phyloP scores from a whole-genome alignment of 92 coral and sea anemone genomes.

The Siderastrea siderea region DNA sequence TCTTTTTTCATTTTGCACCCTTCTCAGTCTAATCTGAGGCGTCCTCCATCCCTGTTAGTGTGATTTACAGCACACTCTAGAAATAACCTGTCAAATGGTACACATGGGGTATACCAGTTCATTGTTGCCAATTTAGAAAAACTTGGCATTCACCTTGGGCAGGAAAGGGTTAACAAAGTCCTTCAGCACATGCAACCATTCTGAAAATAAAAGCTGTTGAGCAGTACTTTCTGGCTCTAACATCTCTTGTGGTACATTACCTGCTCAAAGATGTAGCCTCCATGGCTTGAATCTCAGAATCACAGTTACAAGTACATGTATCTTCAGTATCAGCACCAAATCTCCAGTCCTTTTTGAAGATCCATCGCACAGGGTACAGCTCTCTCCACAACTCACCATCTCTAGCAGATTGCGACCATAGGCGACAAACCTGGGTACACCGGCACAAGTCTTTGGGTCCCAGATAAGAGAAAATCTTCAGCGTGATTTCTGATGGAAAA shows the following conservation, averaged over 20 bases:
- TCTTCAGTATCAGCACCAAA: slow-evolving; percentile 75
- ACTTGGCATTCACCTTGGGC: too few species aligned
- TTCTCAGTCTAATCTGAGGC: too few species aligned
- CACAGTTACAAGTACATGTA: slow-evolving; percentile 82
- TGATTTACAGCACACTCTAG: too few species aligned
- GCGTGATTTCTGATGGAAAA: slow-evolving; percentile 83
- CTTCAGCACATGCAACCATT: too few species aligned
- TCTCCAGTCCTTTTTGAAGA: slow-evolving; percentile 92
- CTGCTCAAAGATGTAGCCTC: slow-evolving; percentile 37
- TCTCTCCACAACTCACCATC: slow-evolving; percentile 93
- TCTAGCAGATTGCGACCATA: slow-evolving; percentile 86
- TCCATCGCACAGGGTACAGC: slow-evolving; percentile 96
- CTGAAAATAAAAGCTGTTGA: too few species aligned
- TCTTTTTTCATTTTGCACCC: too few species aligned
- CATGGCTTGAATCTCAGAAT: slow-evolving; percentile 41
- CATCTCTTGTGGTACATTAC: neutral
- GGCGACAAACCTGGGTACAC: slow-evolving; percentile 80
- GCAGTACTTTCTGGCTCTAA: neutral
- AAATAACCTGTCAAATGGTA: too few species aligned
- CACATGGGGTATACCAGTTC: too few species aligned
- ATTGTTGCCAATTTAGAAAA: too few species aligned
- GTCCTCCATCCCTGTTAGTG: too few species aligned
- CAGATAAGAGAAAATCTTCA: slow-evolving; percentile 88
- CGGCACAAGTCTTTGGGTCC: slow-evolving; percentile 94
- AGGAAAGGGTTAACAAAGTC: too few species aligned